Evolutionary conservation across 1,140 invertebrate species (phyloP).

Genomic region (Listronotus oregonensis): DNA sequence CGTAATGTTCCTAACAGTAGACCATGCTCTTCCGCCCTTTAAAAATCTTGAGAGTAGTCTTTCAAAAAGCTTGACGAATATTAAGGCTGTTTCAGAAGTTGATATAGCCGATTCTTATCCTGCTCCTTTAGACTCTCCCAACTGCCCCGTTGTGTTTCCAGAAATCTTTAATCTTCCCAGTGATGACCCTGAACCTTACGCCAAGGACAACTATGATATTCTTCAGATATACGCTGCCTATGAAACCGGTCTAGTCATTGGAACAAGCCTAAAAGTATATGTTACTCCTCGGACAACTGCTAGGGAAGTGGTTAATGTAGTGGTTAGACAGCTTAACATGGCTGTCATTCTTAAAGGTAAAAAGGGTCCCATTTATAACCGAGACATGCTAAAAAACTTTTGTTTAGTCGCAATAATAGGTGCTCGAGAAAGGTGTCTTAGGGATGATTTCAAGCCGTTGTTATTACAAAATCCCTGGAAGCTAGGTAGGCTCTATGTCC

Average conservation of each 20-base stretch:
- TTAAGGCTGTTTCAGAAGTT: conserved; percentile 58
- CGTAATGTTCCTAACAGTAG: conserved; percentile 44
- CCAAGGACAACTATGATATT: conserved; percentile 58
- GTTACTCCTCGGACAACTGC: conserved; percentile 89
- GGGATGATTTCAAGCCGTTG: conserved; percentile 91
- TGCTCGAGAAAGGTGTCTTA: conserved; percentile 84
- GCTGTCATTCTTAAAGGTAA: conserved; percentile 85
- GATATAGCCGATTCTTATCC: conserved; percentile 55
- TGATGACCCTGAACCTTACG: conserved; percentile 42
- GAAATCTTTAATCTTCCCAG: conserved; percentile 46
- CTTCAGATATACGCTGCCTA: conserved; percentile 92
- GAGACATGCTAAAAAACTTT: conserved; percentile 81
- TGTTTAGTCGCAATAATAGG: conserved; percentile 94
- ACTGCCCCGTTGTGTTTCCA: conserved; percentile 40
- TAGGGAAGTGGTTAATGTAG: conserved; percentile 90
- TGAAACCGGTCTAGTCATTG: conserved; percentile 88
- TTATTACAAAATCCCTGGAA: conserved; percentile 95
- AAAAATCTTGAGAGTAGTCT: conserved; percentile 54
- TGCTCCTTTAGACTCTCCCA: conserved; percentile 51
- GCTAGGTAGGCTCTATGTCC: conserved; percentile 87
- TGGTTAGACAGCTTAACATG: conserved; percentile 93
- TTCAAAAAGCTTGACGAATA: conserved; percentile 64
- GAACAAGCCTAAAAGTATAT: conserved; percentile 90
- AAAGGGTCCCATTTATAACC: conserved; percentile 82
- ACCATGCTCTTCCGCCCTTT: conserved; percentile 49